Evolutionary conservation across 1,140 invertebrate genomes (phyloP).

Genomic region (Myzus persicae): DNA sequence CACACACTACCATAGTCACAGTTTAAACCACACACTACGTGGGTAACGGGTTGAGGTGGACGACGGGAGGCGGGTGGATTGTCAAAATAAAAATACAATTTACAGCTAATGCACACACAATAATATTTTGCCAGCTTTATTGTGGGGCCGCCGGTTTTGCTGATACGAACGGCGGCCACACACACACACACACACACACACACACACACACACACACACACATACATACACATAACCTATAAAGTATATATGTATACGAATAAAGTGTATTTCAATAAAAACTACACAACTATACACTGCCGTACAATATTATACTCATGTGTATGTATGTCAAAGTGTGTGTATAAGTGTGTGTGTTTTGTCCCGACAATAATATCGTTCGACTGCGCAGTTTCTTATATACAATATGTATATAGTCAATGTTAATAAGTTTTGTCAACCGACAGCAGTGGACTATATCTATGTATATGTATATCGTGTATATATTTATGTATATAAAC

Average conservation of each 20-base stretch:
- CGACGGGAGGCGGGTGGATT: background rate
- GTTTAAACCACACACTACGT: background rate
- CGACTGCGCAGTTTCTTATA: background rate
- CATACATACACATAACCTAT: too few species aligned
- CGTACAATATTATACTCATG: background rate
- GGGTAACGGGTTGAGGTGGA: too few species aligned
- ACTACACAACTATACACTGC: background rate
- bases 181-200: background rate
- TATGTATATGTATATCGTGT: too few species aligned
- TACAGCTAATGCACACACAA: background rate
- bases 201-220: too few species aligned
- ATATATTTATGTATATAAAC: background rate
- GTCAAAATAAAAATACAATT: slow-evolving; percentile 10
- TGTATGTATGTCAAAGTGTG: background rate
- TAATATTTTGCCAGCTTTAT: background rate
- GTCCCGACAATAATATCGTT: background rate
- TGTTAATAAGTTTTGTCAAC: background rate
- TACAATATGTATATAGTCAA: background rate
- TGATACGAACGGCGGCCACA: background rate
- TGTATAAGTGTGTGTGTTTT: background rate
- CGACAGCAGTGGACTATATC: background rate
- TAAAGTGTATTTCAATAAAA: slow-evolving; percentile 2
- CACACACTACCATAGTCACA: background rate
- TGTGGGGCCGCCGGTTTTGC: background rate
- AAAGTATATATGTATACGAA: background rate